Evolutionary conservation across 1,140 invertebrate genomes (phyloP), one percentile per base, ranked within the genome.

Genomic region (Ooceraea biroi): DNA sequence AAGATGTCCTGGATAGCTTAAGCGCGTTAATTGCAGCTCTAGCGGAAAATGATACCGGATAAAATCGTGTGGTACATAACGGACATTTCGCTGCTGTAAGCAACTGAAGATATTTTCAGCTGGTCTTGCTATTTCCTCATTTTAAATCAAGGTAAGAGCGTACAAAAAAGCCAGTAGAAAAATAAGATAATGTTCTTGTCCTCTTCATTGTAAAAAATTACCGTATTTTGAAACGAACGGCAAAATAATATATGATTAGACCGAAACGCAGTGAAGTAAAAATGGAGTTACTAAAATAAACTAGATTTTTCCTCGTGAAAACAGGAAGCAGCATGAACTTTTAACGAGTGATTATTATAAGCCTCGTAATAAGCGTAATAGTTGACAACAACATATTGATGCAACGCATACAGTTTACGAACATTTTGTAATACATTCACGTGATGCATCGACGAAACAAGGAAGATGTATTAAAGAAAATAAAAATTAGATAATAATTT

Each of bases 141-240:
- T 73, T 73, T 60, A 46, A 57, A 58, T 41, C 4, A 14, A 58
- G 46, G 27, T 50, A 22, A 2, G 19, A 68, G 14, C 17, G 27
- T 10, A 58, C 19, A 14, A 44, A 60, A 73, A 60, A 60, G 41
- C 30, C 22, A 25, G 19, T 25, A 41, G 58, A 73, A 41, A 14
- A 41, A 22, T 44, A 58, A 58, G 22, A n/a, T 44, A 14, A 10
- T 8, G 36, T 25, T 57, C 17, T 60, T 44, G 17, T 73, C 22
- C n/a, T 12, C 57, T 73, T 86, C 36, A 82, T 86, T 57, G 60
- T 63, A 3, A 58, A 68, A 72, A 83, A 83, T 48, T 30, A 63
- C 52, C 36, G 46, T 22, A 61, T 60, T 50, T 41, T 68, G 60
- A 25, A 19, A 8, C 17, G 14, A 65, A 52, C 4, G 22, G 17